phyloP scores from a whole-genome alignment of 2,797 vertebrate genomes.

The Rallus crepitans region DNA sequence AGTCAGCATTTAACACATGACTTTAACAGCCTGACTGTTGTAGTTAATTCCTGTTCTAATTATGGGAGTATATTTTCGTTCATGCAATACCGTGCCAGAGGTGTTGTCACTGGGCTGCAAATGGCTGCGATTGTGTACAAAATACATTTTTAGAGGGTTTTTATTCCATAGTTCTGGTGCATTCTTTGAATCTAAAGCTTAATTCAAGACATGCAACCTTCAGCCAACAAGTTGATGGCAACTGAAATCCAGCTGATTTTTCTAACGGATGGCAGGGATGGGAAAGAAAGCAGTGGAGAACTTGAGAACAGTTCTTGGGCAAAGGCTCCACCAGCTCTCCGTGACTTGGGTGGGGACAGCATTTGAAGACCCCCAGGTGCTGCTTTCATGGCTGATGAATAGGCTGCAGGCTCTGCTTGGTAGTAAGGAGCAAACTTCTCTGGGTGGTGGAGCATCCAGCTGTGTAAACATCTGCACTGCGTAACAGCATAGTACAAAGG shows the following conservation, averaged over 20 bases:
- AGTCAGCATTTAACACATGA: neutral
- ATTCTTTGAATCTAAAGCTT: neutral
- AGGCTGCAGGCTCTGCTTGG: accelerated
- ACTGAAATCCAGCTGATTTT: neutral
- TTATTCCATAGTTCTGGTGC: neutral
- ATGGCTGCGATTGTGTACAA: neutral
- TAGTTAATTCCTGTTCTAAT: neutral
- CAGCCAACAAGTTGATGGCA: neutral
- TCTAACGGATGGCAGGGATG: neutral
- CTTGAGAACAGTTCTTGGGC: neutral
- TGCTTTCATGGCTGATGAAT: neutral
- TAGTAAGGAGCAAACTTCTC: neutral
- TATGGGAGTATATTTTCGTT: neutral
- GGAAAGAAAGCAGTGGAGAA: too few species aligned
- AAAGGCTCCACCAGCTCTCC: neutral
- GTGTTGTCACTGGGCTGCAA: neutral
- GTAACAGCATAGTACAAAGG: accelerated
- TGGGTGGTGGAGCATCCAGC: too few species aligned
- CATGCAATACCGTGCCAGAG: neutral
- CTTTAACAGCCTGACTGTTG: neutral
- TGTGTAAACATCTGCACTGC: neutral
- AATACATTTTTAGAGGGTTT: neutral
- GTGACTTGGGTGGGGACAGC: neutral
- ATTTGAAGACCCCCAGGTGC: neutral
- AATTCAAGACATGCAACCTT: accelerated